A percentile compares a stretch with the other conserved stretches of the same genome.
phyloP scores from a whole-genome alignment of 2,888 invertebrate genomes.

The Noctua comes region DNA sequence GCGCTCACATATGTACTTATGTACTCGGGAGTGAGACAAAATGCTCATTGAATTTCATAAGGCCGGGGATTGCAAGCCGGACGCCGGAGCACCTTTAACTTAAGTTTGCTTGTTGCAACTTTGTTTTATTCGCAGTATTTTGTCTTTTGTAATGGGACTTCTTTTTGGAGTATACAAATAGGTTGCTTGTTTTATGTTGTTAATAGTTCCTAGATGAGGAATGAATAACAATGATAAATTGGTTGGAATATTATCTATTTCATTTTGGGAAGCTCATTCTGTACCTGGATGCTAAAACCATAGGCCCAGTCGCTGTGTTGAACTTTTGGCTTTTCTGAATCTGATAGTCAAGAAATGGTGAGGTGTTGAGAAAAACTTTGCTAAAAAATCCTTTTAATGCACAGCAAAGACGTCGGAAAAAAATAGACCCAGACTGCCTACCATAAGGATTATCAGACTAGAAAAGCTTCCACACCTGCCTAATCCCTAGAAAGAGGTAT shows the following conservation, averaged over 20 bases:
- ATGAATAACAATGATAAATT: not conserved
- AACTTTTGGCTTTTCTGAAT: not conserved
- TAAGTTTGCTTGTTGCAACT: slow-evolving; percentile 48
- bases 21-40: slow-evolving; percentile 77
- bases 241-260: not conserved
- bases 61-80: slow-evolving; percentile 69
- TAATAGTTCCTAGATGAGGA: not conserved
- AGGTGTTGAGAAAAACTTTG: too few relatives aligned
- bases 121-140: slow-evolving; percentile 44
- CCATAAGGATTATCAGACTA: too few relatives aligned
- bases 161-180: slow-evolving; percentile 22
- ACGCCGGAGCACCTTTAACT: slow-evolving; percentile 58
- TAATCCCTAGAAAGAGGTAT: not conserved
- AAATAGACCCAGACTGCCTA: not conserved
- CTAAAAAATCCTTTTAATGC: too few relatives aligned
- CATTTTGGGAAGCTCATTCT: not conserved
- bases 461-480: not conserved
- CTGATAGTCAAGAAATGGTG: not conserved
- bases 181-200: slow-evolving; percentile 2
- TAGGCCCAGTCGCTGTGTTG: not conserved
- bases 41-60: slow-evolving; percentile 87
- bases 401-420: not conserved
- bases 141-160: slow-evolving; percentile 34
- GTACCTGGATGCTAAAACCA: not conserved
- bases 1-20: slow-evolving; percentile 70